phyloP scores from a whole-genome alignment of 2,113 vertebrate genomes.

The Hippocampus mohnikei region DNA sequence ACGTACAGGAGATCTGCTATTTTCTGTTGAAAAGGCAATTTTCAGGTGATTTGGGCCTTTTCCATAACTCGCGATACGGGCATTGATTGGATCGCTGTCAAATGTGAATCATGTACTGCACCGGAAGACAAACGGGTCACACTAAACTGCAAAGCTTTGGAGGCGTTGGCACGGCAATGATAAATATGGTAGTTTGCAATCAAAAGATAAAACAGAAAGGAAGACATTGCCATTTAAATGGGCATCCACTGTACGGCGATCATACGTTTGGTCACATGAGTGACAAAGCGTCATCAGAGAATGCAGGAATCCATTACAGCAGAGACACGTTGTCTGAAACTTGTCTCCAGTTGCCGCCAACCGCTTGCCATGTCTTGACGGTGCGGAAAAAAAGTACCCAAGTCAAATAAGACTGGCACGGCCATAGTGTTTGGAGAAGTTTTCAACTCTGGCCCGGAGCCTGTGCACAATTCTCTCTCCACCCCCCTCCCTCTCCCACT shows the following conservation, averaged over 20 bases:
- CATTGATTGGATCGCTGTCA: too few species aligned
- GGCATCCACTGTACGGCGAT: neutral
- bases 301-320: constrained; percentile 48
- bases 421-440: constrained; percentile 14
- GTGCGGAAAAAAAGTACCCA: constrained; percentile 26
- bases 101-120: too few species aligned
- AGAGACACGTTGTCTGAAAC: constrained; percentile 49
- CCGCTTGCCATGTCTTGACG: constrained; percentile 30
- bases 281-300: constrained; percentile 34
- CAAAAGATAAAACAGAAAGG: neutral
- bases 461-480: neutral
- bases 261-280: neutral
- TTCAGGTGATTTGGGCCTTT: too few species aligned
- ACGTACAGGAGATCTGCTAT: neutral
- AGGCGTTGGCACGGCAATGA: neutral
- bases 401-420: constrained; percentile 39
- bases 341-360: constrained; percentile 46
- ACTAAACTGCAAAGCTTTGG: neutral
- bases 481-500: neutral
- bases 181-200: neutral
- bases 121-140: neutral
- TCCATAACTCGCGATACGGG: too few species aligned
- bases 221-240: neutral
- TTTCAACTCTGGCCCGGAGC: constrained; percentile 16
- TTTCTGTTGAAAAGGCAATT: neutral